These are phyloP conservation scores for Caiman crocodilus DNA, from an alignment of 2,797 vertebrate genomes.

Conservation along the genomic window DNA sequence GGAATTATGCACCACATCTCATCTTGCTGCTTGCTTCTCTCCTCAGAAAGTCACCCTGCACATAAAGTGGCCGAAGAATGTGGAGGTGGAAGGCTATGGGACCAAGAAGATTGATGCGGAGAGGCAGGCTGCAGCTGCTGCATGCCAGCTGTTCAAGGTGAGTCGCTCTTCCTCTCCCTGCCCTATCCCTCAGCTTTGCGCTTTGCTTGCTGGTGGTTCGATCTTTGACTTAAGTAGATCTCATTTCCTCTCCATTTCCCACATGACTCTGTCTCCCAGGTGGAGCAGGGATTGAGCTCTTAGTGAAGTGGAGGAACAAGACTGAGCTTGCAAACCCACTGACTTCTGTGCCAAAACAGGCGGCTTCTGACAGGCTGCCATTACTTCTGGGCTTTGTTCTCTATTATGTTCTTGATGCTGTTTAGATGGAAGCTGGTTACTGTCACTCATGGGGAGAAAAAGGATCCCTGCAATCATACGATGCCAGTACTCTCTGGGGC, in stretches of 20 bases:
- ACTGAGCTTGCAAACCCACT: background rate
- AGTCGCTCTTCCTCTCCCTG: background rate
- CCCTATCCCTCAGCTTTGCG: background rate
- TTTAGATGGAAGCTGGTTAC: background rate
- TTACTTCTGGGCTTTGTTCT: background rate
- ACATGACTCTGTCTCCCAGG: background rate
- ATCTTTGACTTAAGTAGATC: background rate
- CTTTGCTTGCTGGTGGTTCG: rapidly evolving
- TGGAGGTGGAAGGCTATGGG: constrained; percentile 91
- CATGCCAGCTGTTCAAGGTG: constrained; percentile 92
- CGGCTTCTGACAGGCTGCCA: background rate
- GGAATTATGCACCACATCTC: background rate
- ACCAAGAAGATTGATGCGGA: constrained; percentile 91
- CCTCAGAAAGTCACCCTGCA: constrained; percentile 91
- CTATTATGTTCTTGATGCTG: background rate
- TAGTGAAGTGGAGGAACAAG: background rate
- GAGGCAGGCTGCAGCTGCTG: constrained; percentile 90
- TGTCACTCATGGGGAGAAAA: background rate
- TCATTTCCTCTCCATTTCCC: background rate
- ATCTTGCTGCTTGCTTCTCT: background rate
- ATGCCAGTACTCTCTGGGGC: no score
- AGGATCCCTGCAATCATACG: no score
- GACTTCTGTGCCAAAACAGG: background rate
- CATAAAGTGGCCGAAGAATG: constrained; percentile 90
- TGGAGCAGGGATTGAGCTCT: background rate